Conservation (phyloP, 2,797 vertebrate species). For the Mareca strepera region DNA sequence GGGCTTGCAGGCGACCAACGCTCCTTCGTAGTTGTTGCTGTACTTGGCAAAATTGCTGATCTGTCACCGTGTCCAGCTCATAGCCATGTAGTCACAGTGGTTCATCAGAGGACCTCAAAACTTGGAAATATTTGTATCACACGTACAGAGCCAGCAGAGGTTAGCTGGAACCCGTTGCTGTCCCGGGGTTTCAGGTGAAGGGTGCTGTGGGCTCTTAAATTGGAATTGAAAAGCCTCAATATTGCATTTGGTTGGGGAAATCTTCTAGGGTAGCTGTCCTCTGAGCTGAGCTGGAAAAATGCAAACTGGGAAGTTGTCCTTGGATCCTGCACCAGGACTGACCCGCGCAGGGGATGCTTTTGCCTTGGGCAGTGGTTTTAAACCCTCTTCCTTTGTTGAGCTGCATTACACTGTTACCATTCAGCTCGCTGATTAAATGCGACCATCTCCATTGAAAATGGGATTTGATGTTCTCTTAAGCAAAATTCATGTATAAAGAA, state of each 20-base stretch:
- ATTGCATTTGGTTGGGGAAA: not conserved
- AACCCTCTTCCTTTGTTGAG: not conserved
- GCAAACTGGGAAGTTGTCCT: not conserved
- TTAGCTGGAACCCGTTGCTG: not conserved
- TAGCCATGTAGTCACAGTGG: not conserved
- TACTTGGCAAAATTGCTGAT: not conserved
- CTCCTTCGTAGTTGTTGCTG: not conserved
- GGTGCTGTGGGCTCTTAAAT: not conserved
- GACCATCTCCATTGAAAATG: not conserved
- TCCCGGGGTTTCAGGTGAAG: not conserved
- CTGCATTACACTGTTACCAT: not conserved
- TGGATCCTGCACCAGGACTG: not conserved
- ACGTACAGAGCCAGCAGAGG: not conserved
- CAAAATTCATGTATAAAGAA: slow-evolving; percentile 33
- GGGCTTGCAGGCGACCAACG: not conserved
- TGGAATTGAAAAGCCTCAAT: not conserved
- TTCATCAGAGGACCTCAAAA: not conserved
- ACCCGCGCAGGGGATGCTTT: fast-evolving
- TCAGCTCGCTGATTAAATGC: not conserved
- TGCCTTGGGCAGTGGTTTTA: not conserved
- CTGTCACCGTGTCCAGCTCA: not conserved
- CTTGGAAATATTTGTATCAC: not conserved
- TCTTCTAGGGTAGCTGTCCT: not conserved
- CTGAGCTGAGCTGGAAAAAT: not conserved
- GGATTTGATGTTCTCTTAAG: slow-evolving; percentile 37